phyloP scores from a whole-genome alignment of 2,113 vertebrate genomes.

The Phalacrocorax pelagicus region DNA sequence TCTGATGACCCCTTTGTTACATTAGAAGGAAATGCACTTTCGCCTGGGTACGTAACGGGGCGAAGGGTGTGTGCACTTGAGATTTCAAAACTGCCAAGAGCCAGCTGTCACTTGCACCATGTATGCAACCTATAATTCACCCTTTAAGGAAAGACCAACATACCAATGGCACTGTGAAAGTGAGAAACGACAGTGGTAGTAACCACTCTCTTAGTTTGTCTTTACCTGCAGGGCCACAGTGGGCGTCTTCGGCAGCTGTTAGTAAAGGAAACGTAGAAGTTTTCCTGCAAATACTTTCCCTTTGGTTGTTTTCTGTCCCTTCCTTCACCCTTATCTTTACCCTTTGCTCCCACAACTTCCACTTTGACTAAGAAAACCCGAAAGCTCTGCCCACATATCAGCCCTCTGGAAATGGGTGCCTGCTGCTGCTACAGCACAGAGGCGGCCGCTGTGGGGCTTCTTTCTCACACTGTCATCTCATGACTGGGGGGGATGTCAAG shows the following conservation, averaged over 20 bases:
- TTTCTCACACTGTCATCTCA: background rate
- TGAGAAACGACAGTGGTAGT: background rate
- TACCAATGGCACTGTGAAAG: background rate
- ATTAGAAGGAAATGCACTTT: background rate
- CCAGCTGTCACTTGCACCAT: background rate
- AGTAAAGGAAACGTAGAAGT: background rate
- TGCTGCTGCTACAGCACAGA: background rate
- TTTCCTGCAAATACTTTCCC: background rate
- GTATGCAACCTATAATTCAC: background rate
- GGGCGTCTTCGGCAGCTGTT: background rate
- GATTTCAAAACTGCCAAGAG: background rate
- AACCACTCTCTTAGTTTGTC: background rate
- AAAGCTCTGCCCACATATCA: background rate
- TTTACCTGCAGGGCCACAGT: background rate
- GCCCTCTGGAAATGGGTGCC: accelerated
- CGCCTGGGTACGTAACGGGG: accelerated
- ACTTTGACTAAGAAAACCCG: background rate
- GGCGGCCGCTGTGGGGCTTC: background rate
- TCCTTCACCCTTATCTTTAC: background rate
- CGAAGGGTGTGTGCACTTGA: background rate
- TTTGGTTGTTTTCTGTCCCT: background rate
- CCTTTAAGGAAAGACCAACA: background rate
- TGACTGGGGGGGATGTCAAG: background rate
- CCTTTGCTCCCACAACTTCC: background rate
- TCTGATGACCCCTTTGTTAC: background rate